Evolutionary conservation across 2,113 vertebrate species (phyloP).

Genomic region (Ictalurus furcatus): DNA sequence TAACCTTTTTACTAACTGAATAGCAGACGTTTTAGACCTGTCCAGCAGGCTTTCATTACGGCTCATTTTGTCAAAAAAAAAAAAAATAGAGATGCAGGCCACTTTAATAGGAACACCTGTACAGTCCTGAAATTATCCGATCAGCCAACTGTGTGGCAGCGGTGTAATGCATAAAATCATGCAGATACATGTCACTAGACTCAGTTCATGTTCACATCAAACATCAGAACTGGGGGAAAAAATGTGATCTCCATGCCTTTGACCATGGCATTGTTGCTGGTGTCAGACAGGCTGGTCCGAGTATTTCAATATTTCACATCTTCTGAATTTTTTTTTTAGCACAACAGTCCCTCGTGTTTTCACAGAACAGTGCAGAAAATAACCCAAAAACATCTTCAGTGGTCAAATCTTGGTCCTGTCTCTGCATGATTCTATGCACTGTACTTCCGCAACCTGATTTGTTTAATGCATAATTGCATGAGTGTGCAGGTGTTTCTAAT

Average conservation of each 20-base stretch:
- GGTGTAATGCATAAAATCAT: background rate
- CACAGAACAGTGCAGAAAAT: background rate
- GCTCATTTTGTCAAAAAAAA: constrained; percentile 11
- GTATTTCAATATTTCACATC: background rate
- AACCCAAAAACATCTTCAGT: too few relatives aligned
- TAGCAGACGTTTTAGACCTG: constrained; percentile 31
- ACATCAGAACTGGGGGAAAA: background rate
- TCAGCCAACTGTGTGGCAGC: background rate
- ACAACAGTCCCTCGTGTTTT: background rate
- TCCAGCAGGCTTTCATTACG: constrained; percentile 42
- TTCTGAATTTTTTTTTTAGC: background rate
- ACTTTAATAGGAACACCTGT: background rate
- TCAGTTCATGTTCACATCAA: background rate
- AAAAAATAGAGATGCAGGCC: background rate
- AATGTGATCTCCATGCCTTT: background rate
- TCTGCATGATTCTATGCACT: background rate
- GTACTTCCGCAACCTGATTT: background rate
- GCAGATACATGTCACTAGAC: too few relatives aligned
- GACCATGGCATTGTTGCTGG: background rate
- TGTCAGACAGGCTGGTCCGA: background rate
- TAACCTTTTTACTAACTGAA: constrained; percentile 8
- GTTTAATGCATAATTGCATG: background rate
- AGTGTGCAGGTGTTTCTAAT: background rate
- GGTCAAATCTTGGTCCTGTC: background rate
- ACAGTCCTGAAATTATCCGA: background rate